Base-by-base conservation (phyloP, 2,113 vertebrate species). In the Gambusia affinis region DNA sequence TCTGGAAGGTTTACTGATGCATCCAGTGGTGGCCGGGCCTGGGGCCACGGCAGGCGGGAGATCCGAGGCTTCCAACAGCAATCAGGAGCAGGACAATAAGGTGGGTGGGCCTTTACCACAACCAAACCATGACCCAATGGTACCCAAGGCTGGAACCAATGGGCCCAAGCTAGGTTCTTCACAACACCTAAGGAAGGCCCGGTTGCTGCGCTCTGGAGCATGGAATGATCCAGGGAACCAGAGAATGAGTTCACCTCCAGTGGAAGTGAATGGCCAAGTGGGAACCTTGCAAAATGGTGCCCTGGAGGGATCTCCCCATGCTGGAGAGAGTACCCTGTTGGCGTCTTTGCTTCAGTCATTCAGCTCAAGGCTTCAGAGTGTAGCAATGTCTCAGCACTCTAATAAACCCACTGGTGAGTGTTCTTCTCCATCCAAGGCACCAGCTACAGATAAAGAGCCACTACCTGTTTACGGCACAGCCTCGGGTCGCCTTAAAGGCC, bases 1-100 rank as follows among this genome's bases (percentile, higher is more conserved):
- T 94, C 95, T 99, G 95, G 98, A 99, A 94, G 97, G 98, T 96
- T 98, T 99, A 97, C 97, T 99, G 95, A 99, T 99, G 98, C 97
- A 98, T 98, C 97, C 97, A 92, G 96, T 97, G 92, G 95, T 96
- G 85, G 95, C 96, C 93, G 96, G 96, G 92, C 96, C 97, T 91
- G 95, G 95, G 92, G 96, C 96, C 94, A 94, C 95, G 76, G 85
- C 96, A 83, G 95, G 96, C 86, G 95, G 95, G 90, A 96, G 95
- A 88, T 95, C 96, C 61, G 94, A 94, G 84, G 87, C 95, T 87
- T 95, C 93, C 86, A 94, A 87, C 80, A 93, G 92, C 92, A 94
- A 94, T 81, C 96, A 96, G 70, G 95, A 97, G 89, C 96, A 96
- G 88, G 95, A 93, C 71, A 95, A 96, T 75, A 95, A 95, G 82